Base-by-base conservation (phyloP, 2,797 vertebrate genomes). In the Anguilla megastoma region DNA sequence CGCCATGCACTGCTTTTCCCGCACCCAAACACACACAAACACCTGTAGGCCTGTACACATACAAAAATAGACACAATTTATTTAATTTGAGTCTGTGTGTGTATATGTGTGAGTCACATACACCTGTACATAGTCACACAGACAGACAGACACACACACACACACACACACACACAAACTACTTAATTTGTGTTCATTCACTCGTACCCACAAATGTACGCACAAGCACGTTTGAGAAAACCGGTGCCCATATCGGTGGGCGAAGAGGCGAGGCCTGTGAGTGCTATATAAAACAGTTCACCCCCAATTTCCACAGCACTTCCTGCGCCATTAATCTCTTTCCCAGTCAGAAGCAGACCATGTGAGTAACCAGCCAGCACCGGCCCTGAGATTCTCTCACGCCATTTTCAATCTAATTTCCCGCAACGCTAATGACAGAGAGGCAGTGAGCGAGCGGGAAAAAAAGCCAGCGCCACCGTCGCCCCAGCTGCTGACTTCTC, bases 261-360 rank as follows among this genome's bases (percentile, higher is more conserved):
- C 27, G 21, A 86, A 89, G 88, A 91, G 90, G 86, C 92, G 89
- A 27, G 86, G 88, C 91, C 91, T 92, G 90, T 85, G 86, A 88
- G 89, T 84, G 76, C 91, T 88, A 85, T 90, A 93, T 90, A 91
- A 93, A 95, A 92, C 92, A 85, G 91, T 92, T 93, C 90, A 86
- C 71, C 92, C 88, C 90, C 91, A 92, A 95, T 90, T 88, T 91
- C 90, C 88, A 89, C 63, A 93, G 63, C 90, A 88, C 89, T 93
- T 94, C 92, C 94, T 93, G 88, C 66, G 90, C 89, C 91, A 95
- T 89, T 92, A 87, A 92, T 93, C 94, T 93, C 92, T 92, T 90
- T 84, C 85, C 69, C 83, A 90, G n/a, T 21, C 71, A 90, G 88
- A 86, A 74, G 41, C 79, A 83, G 88, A 87, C 85, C 41, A 85